Conservation (phyloP, 2,113 vertebrate species). For the Saguinus midas region DNA sequence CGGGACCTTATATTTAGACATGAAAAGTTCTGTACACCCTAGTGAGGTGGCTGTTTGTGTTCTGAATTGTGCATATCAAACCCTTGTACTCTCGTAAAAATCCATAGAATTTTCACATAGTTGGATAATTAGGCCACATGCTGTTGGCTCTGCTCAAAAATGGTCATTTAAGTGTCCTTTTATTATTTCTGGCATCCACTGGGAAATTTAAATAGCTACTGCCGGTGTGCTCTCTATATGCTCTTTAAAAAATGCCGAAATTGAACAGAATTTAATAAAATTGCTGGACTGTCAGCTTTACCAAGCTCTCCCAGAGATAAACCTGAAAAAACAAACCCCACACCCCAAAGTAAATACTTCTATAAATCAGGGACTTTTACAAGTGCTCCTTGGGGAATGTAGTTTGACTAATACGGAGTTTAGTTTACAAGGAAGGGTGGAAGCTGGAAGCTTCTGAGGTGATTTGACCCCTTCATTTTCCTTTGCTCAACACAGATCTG, state of each 20-base stretch:
- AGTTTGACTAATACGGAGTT: not conserved
- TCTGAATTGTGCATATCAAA: constrained; percentile 43
- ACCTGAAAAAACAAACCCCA: constrained; percentile 54
- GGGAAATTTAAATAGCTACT: constrained; percentile 68
- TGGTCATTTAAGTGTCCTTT: constrained; percentile 66
- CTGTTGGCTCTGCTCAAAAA: constrained; percentile 65
- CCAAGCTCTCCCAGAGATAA: constrained; percentile 62
- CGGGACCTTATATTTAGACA: not conserved
- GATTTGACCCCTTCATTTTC: not conserved
- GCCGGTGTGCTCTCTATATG: constrained; percentile 50
- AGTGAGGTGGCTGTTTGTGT: not conserved
- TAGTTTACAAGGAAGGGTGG: constrained; percentile 2
- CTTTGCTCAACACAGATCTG: not conserved
- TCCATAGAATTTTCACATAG: constrained; percentile 39
- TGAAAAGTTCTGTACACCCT: not conserved
- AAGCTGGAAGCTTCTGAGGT: not conserved
- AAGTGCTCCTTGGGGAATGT: not conserved
- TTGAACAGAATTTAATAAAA: constrained; percentile 71
- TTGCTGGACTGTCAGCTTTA: constrained; percentile 61
- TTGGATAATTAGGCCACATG: constrained; percentile 58
- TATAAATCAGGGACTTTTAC: not conserved
- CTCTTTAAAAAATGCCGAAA: constrained; percentile 70
- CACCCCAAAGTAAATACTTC: constrained; percentile 35
- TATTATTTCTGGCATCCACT: constrained; percentile 70
- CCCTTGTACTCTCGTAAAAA: constrained; percentile 20